Percentiles rank a stretch among this genome's conserved stretches.
Conservation (phyloP, 2,888 invertebrate species). For the Dichetophora obliterata region DNA sequence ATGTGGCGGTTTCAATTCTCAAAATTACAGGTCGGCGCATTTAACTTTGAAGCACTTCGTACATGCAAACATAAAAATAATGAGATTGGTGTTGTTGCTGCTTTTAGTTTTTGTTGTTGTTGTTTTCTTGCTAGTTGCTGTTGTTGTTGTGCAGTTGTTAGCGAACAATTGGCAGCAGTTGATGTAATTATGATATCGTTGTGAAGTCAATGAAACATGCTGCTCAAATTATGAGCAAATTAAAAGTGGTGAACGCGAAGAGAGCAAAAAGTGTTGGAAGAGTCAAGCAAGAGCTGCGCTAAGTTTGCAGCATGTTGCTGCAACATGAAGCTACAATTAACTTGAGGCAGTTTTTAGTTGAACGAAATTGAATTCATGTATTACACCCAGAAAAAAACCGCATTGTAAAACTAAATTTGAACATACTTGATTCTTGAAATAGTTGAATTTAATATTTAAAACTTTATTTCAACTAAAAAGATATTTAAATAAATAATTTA, state of each 20-base stretch:
- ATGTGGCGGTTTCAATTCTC: constrained; percentile 64
- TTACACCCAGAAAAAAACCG: too few species aligned
- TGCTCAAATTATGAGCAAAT: constrained; percentile 24
- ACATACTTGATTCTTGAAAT: too few species aligned
- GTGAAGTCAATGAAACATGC: constrained; percentile 42
- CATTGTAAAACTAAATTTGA: too few species aligned
- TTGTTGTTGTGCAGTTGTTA: constrained; percentile 47
- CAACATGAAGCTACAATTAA: constrained; percentile 17
- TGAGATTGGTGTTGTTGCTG: constrained; percentile 56
- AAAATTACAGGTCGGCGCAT: constrained; percentile 70
- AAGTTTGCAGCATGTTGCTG: constrained; percentile 26
- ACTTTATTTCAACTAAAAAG: too few species aligned
- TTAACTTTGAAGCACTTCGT: constrained; percentile 70
- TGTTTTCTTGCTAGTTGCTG: constrained; percentile 47
- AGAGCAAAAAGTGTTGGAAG: neutral
- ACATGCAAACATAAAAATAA: constrained; percentile 69
- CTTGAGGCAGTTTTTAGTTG: neutral
- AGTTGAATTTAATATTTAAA: too few species aligned
- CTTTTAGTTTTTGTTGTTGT: constrained; percentile 47
- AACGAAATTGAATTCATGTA: too few species aligned
- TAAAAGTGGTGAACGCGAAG: constrained; percentile 7
- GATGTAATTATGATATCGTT: constrained; percentile 47
- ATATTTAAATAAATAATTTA: too few species aligned
- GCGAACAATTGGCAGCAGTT: constrained; percentile 41
- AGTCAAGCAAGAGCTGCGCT: neutral